phyloP scores from a whole-genome alignment of 1,140 invertebrate genomes.

The Drosophila funebris region DNA sequence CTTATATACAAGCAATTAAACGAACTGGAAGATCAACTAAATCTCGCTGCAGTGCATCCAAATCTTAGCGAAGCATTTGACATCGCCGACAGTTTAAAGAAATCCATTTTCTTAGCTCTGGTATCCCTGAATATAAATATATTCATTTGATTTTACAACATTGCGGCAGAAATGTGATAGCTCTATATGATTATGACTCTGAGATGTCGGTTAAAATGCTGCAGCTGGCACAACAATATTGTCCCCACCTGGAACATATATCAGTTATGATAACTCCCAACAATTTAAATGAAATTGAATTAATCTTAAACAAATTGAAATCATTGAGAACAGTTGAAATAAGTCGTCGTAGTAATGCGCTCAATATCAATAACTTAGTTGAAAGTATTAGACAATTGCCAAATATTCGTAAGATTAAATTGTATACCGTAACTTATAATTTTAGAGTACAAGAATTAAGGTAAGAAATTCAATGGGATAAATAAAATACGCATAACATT shows the following conservation, averaged over 20 bases:
- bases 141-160: not conserved
- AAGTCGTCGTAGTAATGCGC: not conserved
- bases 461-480: no score
- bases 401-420: not conserved
- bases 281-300: not conserved
- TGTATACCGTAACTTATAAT: not conserved
- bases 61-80: not conserved
- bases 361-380: not conserved
- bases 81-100: not conserved
- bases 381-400: not conserved
- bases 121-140: not conserved
- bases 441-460: no score
- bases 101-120: not conserved
- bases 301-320: not conserved
- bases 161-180: not conserved
- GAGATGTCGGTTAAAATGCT: not conserved
- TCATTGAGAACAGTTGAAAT: no score
- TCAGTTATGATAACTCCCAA: not conserved
- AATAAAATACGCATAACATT: no score
- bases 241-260: not conserved
- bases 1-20: not conserved
- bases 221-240: not conserved
- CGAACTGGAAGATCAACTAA: not conserved
- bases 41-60: not conserved
- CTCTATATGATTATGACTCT: not conserved